A percentile compares a stretch with the other conserved stretches of the same genome.
Evolutionary conservation across 2,797 vertebrate genomes (phyloP).

Genomic region (Carapus acus): DNA sequence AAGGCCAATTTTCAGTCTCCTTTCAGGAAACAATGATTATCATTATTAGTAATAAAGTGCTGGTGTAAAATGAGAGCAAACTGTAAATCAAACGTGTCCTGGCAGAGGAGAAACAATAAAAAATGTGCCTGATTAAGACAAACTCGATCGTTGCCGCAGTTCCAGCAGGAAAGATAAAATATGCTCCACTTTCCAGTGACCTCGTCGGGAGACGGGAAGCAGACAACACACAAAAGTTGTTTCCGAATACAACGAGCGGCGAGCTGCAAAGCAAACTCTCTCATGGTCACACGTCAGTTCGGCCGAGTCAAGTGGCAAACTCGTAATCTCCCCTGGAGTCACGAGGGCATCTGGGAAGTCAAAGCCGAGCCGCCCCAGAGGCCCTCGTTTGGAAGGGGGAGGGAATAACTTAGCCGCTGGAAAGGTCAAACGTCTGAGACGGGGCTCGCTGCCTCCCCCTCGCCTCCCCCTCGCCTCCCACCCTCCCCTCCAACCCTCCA

Average conservation of each 20-base stretch:
- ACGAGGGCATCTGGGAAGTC: slow-evolving; percentile 51
- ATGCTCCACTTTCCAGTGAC: slow-evolving; percentile 15
- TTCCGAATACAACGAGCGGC: slow-evolving; percentile 27
- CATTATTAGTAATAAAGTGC: no score
- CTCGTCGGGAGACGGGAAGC: not conserved
- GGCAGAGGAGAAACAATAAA: no score
- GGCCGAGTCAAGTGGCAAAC: slow-evolving; percentile 35
- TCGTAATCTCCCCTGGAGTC: slow-evolving; percentile 55
- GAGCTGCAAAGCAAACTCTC: slow-evolving; percentile 42
- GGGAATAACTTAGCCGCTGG: slow-evolving; percentile 20
- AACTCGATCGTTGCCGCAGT: no score
- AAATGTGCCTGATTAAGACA: not conserved
- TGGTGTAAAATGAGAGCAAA: no score
- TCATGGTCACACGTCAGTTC: slow-evolving; percentile 20
- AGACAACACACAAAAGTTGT: slow-evolving; percentile 2
- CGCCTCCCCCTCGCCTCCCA: no score
- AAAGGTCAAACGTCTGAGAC: slow-evolving; percentile 53
- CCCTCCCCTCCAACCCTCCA: slow-evolving; percentile 8
- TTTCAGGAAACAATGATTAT: no score
- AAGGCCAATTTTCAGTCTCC: no score
- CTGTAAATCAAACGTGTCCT: no score
- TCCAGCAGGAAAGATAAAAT: not conserved
- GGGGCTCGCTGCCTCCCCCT: slow-evolving; percentile 22
- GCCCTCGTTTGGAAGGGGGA: slow-evolving; percentile 35
- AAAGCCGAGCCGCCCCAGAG: slow-evolving; percentile 22